phyloP scores from a whole-genome alignment of 1,140 invertebrate species.

The Neoseiulus cucumeris region DNA sequence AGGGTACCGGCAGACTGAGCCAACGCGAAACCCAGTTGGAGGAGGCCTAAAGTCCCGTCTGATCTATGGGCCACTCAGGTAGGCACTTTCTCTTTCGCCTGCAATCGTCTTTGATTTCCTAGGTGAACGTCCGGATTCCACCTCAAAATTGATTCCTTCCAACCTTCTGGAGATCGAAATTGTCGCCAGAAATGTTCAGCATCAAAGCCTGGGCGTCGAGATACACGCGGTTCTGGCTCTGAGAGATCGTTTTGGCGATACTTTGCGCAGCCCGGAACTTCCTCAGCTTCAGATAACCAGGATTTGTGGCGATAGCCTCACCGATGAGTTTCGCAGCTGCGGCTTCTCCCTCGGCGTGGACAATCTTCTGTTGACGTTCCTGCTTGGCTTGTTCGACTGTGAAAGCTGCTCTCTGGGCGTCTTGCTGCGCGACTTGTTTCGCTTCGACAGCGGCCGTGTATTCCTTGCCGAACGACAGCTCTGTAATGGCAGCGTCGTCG shows the following conservation, averaged over 20 bases:
- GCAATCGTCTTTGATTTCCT: too few species aligned
- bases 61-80: too few species aligned
- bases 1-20: too few species aligned
- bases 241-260: slow-evolving; percentile 84
- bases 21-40: too few species aligned
- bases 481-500: slow-evolving; percentile 98
- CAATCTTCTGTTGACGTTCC: slow-evolving; percentile 96
- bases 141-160: background rate
- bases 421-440: slow-evolving; percentile 97
- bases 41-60: too few species aligned
- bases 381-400: slow-evolving; percentile 93
- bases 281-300: slow-evolving; percentile 88
- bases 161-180: slow-evolving; percentile 43
- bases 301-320: slow-evolving; percentile 61
- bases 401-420: slow-evolving; percentile 94
- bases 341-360: slow-evolving; percentile 98
- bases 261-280: slow-evolving; percentile 93
- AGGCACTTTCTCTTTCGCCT: too few species aligned
- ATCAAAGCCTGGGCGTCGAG: slow-evolving; percentile 77
- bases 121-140: too few species aligned
- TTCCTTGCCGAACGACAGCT: slow-evolving; percentile 94
- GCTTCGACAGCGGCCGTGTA: slow-evolving; percentile 99
- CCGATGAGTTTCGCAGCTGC: slow-evolving; percentile 81
- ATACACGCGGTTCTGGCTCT: slow-evolving; percentile 84
- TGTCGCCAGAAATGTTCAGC: slow-evolving; percentile 85